These are phyloP conservation scores for Platichthys flesus DNA, from an alignment of 2,113 vertebrate species.

Conservation along the genomic window DNA sequence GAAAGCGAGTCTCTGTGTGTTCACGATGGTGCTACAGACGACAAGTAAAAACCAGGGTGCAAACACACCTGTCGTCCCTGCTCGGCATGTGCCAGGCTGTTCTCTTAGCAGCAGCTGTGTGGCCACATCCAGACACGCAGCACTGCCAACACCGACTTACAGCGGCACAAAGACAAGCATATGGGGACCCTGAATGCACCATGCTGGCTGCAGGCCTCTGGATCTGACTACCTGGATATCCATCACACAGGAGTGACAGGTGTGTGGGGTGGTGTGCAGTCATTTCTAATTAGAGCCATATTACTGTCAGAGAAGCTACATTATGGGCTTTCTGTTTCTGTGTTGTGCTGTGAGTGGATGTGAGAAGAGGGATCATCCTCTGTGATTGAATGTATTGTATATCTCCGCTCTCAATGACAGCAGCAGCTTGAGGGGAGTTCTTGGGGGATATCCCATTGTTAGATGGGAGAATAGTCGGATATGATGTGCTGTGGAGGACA, in stretches of 20 bases:
- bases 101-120: conserved; percentile 33
- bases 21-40: conserved; percentile 34
- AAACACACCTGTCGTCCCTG: conserved; percentile 44
- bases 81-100: conserved; percentile 1
- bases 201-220: conserved; percentile 42
- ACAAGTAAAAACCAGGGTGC: conserved; percentile 47
- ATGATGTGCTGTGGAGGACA: conserved; percentile 60
- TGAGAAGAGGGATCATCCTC: conserved; percentile 28
- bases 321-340: conserved; percentile 11
- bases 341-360: conserved; percentile 13
- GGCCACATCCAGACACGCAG: background rate
- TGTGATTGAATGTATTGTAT: conserved; percentile 27
- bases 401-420: conserved; percentile 61
- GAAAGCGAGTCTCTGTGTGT: conserved; percentile 51
- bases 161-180: background rate
- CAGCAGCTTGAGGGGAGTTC: conserved; percentile 51
- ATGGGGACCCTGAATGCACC: conserved; percentile 47
- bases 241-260: conserved; percentile 59
- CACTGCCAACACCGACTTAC: conserved; percentile 3
- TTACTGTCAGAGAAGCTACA: conserved; percentile 25
- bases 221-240: conserved; percentile 69
- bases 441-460: conserved; percentile 56
- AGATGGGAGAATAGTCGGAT: conserved; percentile 38
- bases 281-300: conserved; percentile 51
- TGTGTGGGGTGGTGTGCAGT: conserved; percentile 65